A percentile compares a stretch with the other conserved stretches of the same genome.
phyloP scores from a whole-genome alignment of 2,888 invertebrate genomes.

The Harpagoxenus sublaevis region DNA sequence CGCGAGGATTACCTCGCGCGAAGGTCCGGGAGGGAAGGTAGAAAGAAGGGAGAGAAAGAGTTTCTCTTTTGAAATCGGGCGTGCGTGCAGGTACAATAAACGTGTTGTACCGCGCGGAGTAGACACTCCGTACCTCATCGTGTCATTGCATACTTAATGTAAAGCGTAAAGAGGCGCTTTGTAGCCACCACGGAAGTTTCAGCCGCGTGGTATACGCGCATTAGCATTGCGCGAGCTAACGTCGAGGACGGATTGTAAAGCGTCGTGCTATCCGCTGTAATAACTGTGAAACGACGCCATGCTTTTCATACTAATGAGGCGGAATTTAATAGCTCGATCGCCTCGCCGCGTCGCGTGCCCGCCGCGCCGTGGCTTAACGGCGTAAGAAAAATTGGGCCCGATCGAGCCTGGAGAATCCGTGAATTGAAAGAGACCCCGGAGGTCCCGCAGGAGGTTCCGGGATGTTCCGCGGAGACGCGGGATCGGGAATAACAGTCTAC shows the following conservation, averaged over 20 bases:
- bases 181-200: slow-evolving; percentile 83
- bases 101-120: slow-evolving; percentile 65
- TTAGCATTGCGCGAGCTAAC: slow-evolving; percentile 84
- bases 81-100: slow-evolving; percentile 64
- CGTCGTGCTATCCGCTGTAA: slow-evolving; percentile 83
- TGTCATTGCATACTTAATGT: slow-evolving; percentile 79
- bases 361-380: not conserved
- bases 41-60: slow-evolving; percentile 12
- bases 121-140: slow-evolving; percentile 68
- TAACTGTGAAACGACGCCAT: slow-evolving; percentile 84
- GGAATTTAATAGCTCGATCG: slow-evolving; percentile 78
- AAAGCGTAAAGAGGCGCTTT: slow-evolving; percentile 79
- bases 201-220: slow-evolving; percentile 79
- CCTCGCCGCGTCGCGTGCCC: slow-evolving; percentile 34
- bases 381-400: not conserved
- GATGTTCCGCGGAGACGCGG: not conserved
- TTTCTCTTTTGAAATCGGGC: slow-evolving; percentile 59
- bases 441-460: no score
- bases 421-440: not conserved
- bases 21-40: not conserved
- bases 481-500: not conserved
- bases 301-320: slow-evolving; percentile 83
- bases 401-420: not conserved
- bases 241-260: slow-evolving; percentile 84
- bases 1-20: slow-evolving; percentile 7